Evolutionary conservation across 2,797 vertebrate genomes (phyloP), one percentile per base, ranked within the genome.

Genomic region (Urophycis tenuis): DNA sequence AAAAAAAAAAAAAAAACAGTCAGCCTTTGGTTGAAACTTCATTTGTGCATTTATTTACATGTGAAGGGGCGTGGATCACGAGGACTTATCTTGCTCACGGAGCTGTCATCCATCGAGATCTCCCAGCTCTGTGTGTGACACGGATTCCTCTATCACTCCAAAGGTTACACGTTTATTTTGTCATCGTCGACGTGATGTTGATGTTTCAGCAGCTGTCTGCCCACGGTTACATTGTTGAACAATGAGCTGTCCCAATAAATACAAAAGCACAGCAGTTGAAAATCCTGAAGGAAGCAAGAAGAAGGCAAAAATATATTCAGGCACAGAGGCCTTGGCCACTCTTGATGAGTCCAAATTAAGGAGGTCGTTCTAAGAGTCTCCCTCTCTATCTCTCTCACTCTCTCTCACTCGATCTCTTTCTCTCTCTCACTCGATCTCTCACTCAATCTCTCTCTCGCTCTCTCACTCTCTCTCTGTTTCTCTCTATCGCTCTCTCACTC

Each of bases 11-110:
- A n/a, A n/a, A n/a, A n/a, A n/a, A n/a, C n/a, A n/a, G 19, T 3
- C 81, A 39, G 79, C 77, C 77, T 86, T 83, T 81, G 60, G 60
- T 67, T 67, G 60, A 9, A 29, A 29, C n/a, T 67, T 67, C 25
- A 67, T 67, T 67, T 67, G 60, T 25, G 29, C 60, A 67, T 29
- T 67, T 3, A 67, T 67, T 67, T 25, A 67, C 60, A 67, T 29
- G 25, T 12, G 60, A 30, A 67, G 25, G 9, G 2, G n/a, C 12
- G 60, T 25, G 60, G 60, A 67, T 67, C 60, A 29, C 60, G 14
- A 25, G 60, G 60, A 67, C 60, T 67, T 67, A 25, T 67, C 60
- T 12, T 67, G 60, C 29, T 67, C 60, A 67, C 11, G 53, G n/a
- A n/a, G 14, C 60, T 29, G 60, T 29, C 60, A 67, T 67, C 60